These are phyloP conservation scores for Biston betularia DNA, from an alignment of 2,888 invertebrate species.

Conservation along the genomic window DNA sequence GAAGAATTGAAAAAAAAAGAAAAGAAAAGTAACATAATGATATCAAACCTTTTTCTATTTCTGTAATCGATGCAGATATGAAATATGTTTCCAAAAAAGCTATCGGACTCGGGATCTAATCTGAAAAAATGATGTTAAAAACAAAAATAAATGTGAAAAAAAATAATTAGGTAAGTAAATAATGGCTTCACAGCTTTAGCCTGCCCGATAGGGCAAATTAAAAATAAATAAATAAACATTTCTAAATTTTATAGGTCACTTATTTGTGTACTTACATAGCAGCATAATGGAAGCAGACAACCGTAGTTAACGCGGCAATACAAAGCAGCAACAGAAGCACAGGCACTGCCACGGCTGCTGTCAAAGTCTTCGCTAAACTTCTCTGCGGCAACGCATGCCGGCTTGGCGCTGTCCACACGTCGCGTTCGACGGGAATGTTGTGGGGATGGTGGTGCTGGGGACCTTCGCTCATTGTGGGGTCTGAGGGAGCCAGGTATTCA, in stretches of 20 bases:
- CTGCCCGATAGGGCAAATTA: no score
- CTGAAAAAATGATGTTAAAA: slow-evolving; percentile 75
- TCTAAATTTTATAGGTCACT: not conserved
- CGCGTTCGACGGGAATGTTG: slow-evolving; percentile 43
- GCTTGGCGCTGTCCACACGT: slow-evolving; percentile 87
- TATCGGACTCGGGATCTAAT: slow-evolving; percentile 88
- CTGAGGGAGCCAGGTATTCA: slow-evolving; percentile 63
- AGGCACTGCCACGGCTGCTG: slow-evolving; percentile 90
- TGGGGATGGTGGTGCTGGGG: not conserved
- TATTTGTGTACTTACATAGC: slow-evolving; percentile 88
- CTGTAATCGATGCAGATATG: slow-evolving; percentile 89
- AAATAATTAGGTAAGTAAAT: no score
- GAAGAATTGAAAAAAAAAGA: not conserved
- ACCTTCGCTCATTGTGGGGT: not conserved
- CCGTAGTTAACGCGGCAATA: slow-evolving; percentile 88
- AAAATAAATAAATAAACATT: no score
- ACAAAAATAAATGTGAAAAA: no score
- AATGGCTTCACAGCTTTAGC: no score
- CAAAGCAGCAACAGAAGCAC: slow-evolving; percentile 88
- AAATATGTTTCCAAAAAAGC: slow-evolving; percentile 89
- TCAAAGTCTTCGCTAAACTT: slow-evolving; percentile 89
- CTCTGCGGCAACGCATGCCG: slow-evolving; percentile 88
- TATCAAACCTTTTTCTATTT: slow-evolving; percentile 61
- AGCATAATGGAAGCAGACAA: slow-evolving; percentile 91
- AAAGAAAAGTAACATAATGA: slow-evolving; percentile 6